phyloP scores from a whole-genome alignment of 2,113 vertebrate genomes.

The Pogona vitticeps region DNA sequence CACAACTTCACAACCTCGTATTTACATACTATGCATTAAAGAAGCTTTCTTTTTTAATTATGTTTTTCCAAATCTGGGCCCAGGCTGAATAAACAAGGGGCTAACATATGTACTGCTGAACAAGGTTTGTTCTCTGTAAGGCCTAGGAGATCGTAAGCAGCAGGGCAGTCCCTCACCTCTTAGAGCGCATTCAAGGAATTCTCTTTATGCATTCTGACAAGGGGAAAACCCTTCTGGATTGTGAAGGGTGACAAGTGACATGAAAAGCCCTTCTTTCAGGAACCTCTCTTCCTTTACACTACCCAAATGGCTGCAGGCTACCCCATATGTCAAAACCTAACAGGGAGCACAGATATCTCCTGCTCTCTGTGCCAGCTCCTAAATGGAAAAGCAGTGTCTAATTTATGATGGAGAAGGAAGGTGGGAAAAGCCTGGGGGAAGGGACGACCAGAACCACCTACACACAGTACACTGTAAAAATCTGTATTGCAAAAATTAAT shows the following conservation, averaged over 20 bases:
- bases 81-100: not conserved
- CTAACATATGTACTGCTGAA: not conserved
- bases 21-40: not conserved
- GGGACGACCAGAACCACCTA: not conserved
- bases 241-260: conserved; percentile 32
- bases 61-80: too few relatives aligned
- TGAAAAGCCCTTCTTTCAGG: conserved; percentile 3
- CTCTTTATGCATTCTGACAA: not conserved
- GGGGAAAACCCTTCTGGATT: not conserved
- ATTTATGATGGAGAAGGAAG: not conserved
- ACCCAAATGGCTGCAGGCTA: conserved; percentile 43
- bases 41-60: not conserved
- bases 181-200: conserved; percentile 31
- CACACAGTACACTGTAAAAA: not conserved
- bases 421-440: not conserved
- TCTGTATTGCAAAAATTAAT: not conserved
- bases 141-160: conserved; percentile 40
- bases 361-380: not conserved
- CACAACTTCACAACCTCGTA: not conserved
- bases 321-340: conserved; percentile 53
- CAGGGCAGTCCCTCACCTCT: conserved; percentile 29
- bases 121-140: conserved; percentile 40
- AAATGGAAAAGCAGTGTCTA: conserved; percentile 8
- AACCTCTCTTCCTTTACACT: not conserved
- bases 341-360: not conserved